Evolutionary conservation across 1,140 invertebrate species (phyloP), one percentile per base, ranked within the genome.

Genomic region (Drosophila truncata): DNA sequence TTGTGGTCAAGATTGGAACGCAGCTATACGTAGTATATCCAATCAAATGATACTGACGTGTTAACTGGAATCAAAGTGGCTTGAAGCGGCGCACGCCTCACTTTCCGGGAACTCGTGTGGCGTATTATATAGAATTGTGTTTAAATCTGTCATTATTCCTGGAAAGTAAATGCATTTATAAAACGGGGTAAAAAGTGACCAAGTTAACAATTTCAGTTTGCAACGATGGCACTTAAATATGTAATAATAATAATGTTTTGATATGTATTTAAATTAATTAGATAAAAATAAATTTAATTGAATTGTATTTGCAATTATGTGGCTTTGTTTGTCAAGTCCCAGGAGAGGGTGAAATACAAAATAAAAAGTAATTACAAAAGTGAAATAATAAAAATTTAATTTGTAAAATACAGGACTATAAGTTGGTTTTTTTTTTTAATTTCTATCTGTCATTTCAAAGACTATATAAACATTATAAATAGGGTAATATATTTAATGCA

Each of bases 31-130:
- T 49, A 41, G 10, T 39, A n/a, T 65, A 42, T 2, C 42, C 20
- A 27, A 47, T 46, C n/a, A 13, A 27, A 74, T 31, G 13, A 54
- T 4, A 76, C 18, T 57, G 66, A 73, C 67, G 66, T 57, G 47
- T 66, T 77, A 55, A 42, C 49, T 50, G 41, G 47, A 62, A 57
- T 44, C 47, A 62, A 54, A 44, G 27, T 46, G 39, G 6, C 55
- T 59, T n/a, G 1, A 23, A 31, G 2, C 20, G 52, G 65, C 74
- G 75, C 16, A 20, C 50, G 75, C 39, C 57, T 58, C 13, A 3
- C 3, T 9, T 78, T 78, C 74, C 39, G 23, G 23, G 74, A 78
- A 70, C 25, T 18, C 1, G 8, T 35, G 27, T n/a, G 20, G 37
- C 16, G 11, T 55, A 31, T 69, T 71, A 33, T 18, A 16, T 18